These are phyloP conservation scores for Drosophila mayaguana DNA, from an alignment of 2,888 invertebrate species.

Conservation along the genomic window DNA sequence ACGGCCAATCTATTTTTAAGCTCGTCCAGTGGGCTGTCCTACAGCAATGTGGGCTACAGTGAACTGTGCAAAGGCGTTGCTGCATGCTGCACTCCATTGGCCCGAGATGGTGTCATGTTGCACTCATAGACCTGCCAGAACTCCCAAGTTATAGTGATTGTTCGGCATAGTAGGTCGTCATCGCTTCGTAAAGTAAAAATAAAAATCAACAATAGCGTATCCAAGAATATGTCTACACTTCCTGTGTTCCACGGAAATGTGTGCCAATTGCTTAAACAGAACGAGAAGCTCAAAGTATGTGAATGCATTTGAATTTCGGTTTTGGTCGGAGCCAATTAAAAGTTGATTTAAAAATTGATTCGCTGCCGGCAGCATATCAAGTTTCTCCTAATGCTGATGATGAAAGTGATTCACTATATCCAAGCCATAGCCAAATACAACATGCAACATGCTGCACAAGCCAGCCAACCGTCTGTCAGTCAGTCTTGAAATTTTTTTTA, in stretches of 20 bases:
- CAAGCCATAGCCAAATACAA: constrained; percentile 35
- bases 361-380: constrained; percentile 38
- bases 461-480: constrained; percentile 9
- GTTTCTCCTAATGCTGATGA: constrained; percentile 50
- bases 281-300: constrained; percentile 9
- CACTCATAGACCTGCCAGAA: constrained; percentile 12
- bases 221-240: constrained; percentile 46
- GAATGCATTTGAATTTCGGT: constrained; percentile 26
- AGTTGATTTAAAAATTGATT: constrained; percentile 46
- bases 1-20: constrained; percentile 45
- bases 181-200: constrained; percentile 42
- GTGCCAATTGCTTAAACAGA: constrained; percentile 62
- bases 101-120: constrained; percentile 50
- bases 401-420: constrained; percentile 76
- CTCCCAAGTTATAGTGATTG: constrained; percentile 23
- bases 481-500: constrained; percentile 18
- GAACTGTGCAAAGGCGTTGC: constrained; percentile 48
- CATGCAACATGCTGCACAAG: constrained; percentile 48
- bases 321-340: constrained; percentile 41
- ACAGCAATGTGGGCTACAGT: constrained; percentile 44
- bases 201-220: constrained; percentile 25
- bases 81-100: constrained; percentile 15
- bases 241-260: constrained; percentile 68
- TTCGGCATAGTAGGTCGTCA: constrained; percentile 22
- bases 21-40: constrained; percentile 56